Evolutionary conservation across 2,113 vertebrate genomes (phyloP).

Genomic region (Noctilio leporinus): DNA sequence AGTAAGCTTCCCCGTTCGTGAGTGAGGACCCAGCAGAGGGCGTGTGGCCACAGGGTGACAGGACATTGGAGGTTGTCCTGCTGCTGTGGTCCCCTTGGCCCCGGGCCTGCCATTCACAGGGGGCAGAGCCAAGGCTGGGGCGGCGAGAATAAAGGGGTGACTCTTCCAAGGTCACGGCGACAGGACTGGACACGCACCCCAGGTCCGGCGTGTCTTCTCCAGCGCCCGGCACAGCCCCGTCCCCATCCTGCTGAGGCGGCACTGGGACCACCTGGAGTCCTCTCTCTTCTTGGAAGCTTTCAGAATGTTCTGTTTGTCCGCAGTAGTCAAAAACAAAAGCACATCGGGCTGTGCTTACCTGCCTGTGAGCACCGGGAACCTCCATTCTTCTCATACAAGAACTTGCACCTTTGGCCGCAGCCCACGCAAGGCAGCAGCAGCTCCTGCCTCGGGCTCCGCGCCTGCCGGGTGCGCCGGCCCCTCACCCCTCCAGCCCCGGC

Average conservation of each 20-base stretch:
- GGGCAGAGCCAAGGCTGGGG: background rate
- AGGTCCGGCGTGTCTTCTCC: background rate
- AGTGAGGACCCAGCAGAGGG: background rate
- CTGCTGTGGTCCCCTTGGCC: rapidly evolving
- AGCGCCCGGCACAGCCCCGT: rapidly evolving
- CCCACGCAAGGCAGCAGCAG: too few species aligned
- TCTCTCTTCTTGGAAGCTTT: background rate
- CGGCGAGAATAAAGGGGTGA: rapidly evolving
- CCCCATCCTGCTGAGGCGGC: rapidly evolving
- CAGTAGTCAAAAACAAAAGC: background rate
- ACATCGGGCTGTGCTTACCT: rapidly evolving
- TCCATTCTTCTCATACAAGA: too few species aligned
- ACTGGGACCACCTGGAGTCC: rapidly evolving
- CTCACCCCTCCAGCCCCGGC: too few species aligned
- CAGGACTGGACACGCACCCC: rapidly evolving
- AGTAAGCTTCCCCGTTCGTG: background rate
- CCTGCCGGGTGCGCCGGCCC: too few species aligned
- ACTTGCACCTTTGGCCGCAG: too few species aligned
- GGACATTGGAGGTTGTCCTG: background rate
- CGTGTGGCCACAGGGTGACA: background rate
- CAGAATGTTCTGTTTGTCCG: background rate
- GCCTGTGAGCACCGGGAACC: background rate
- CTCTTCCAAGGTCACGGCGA: background rate
- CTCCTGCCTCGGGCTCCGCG: too few species aligned
- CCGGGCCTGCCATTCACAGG: background rate